Evolutionary conservation across 1,140 invertebrate species (phyloP), one percentile per base, ranked within the genome.

Genomic region (Stratiolaelaps scimitus): DNA sequence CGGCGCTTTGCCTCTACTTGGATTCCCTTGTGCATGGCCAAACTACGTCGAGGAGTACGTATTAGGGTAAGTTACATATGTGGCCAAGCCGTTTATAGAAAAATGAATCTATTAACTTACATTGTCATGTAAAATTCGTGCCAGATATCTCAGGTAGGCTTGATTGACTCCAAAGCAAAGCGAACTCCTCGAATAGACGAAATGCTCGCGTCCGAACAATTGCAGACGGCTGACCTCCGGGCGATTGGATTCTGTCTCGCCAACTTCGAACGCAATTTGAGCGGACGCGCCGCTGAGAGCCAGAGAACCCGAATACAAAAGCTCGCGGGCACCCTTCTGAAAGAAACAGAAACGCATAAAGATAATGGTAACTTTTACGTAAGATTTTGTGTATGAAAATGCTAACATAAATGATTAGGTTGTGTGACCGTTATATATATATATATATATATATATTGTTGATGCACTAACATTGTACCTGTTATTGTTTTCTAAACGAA

Each of bases 281-380:
- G 79, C 77, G 1, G 80, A 81, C 1, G 80, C 80, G 60, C 80
- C 80, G 43, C 80, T 80, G 69, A 81, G 69, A 71, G 81, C 80
- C 43, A 81, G 66, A 5, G 79, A 75, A 5, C 80, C 80, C 26
- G 53, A 26, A 10, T 29, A 60, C n/a, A n/a, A n/a, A 6, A 60
- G 15, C 10, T 60, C 34, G 15, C 23, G 26, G 26, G 53, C 53
- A n/a, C 53, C 53, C 26, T 26, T 23, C 53, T 60, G 53, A 60
- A n/a, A n/a, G 34, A 26, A 26, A 4, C 5, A 15, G 23, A 26
- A 60, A 23, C 15, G 23, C 53, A 40, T 10, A 40, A 10, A n/a
- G n/a, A n/a, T n/a, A n/a, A n/a, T n/a, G n/a, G n/a, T n/a, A n/a
- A n/a, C n/a, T n/a, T n/a, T n/a, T n/a, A n/a, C n/a, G n/a, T n/a